Conservation (phyloP, 2,797 vertebrate genomes). For the Champsocephalus esox region DNA sequence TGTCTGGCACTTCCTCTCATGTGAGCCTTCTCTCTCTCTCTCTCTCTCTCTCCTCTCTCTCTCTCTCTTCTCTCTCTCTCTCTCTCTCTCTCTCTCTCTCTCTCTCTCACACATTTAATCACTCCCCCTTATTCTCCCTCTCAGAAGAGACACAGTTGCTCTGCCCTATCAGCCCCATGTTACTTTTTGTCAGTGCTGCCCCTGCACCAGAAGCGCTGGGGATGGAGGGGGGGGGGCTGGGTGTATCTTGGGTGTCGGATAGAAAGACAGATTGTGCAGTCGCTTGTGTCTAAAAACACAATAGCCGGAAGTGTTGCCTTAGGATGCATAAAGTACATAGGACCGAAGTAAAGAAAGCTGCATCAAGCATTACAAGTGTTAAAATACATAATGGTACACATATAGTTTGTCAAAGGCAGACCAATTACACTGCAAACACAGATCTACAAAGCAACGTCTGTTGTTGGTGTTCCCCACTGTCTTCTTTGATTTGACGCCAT, state of each 20-base stretch:
- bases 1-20: conserved; percentile 68
- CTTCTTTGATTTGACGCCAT: not conserved
- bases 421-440: not conserved
- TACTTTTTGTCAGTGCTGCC: conserved; percentile 71
- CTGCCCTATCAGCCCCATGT: conserved; percentile 63
- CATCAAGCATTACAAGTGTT: conserved; percentile 16
- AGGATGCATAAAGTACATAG: conserved; percentile 64
- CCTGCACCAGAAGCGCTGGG: conserved; percentile 51
- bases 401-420: not conserved
- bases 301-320: conserved; percentile 81
- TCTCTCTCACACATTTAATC: conserved; percentile 32
- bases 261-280: conserved; percentile 55
- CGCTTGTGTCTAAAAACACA: conserved; percentile 68
- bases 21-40: conserved; percentile 51
- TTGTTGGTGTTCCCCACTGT: not conserved
- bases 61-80: conserved; percentile 24
- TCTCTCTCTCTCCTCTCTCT: conserved; percentile 20
- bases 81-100: conserved; percentile 36
- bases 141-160: conserved; percentile 68
- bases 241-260: conserved; percentile 2
- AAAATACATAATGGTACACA: conserved; percentile 6
- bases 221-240: conserved; percentile 22
- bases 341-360: conserved; percentile 52
- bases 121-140: conserved; percentile 47
- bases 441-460: not conserved